phyloP scores from a whole-genome alignment of 2,888 invertebrate species.

The Mesorhabditis spiculigera region DNA sequence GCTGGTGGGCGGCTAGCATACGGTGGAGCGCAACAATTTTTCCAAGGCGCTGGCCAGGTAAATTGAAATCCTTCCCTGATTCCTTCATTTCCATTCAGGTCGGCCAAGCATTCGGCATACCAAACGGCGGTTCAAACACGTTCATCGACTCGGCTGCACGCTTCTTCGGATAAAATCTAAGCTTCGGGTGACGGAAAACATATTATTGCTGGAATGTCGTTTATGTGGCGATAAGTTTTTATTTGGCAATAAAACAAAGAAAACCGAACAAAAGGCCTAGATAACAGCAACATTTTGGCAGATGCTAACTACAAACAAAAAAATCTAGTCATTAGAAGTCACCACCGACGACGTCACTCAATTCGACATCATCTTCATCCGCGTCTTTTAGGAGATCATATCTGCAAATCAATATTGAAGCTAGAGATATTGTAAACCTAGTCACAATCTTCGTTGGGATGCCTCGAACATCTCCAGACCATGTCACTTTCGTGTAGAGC shows the following conservation, averaged over 20 bases:
- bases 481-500: constrained; percentile 34
- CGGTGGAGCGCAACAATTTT: neutral
- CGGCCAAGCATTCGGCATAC: constrained; percentile 3
- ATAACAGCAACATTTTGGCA: neutral
- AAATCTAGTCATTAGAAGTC: constrained; percentile 17
- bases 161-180: neutral
- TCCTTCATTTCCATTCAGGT: neutral
- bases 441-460: constrained; percentile 43
- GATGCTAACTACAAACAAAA: neutral
- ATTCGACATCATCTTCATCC: constrained; percentile 41
- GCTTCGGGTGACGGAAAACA: constrained; percentile 3
- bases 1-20: constrained; percentile 2
- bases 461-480: constrained; percentile 46
- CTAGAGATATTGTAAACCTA: constrained; percentile 20
- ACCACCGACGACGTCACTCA: constrained; percentile 34
- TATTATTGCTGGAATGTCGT: neutral
- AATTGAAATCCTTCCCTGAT: neutral
- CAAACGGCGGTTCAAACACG: neutral
- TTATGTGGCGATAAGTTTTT: neutral
- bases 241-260: neutral
- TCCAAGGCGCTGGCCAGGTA: neutral
- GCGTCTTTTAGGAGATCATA: constrained; percentile 36
- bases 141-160: neutral
- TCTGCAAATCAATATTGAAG: neutral
- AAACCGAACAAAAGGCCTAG: neutral